A percentile compares a stretch with the other conserved stretches of the same genome.
These are phyloP conservation scores for Rhyacophila evoluta DNA, from an alignment of 2,888 invertebrate species.

Conservation along the genomic window DNA sequence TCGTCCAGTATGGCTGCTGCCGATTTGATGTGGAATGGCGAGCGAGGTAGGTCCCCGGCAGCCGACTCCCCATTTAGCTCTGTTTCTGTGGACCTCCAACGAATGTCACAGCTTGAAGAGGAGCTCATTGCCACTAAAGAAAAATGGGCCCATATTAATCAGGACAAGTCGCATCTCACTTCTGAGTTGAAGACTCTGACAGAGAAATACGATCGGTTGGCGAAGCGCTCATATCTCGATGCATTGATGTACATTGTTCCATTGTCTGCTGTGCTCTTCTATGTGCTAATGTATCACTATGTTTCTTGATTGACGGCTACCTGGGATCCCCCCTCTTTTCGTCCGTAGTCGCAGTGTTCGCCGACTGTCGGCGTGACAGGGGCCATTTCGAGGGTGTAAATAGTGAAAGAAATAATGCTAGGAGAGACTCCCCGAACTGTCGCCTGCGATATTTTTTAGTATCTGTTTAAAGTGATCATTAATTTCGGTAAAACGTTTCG, in stretches of 20 bases:
- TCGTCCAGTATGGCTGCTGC: conserved; percentile 48
- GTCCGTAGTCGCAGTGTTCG: conserved; percentile 60
- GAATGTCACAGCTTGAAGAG: conserved; percentile 76
- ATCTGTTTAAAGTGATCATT: not conserved
- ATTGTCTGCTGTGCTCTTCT: conserved; percentile 70
- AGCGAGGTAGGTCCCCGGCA: conserved; percentile 41
- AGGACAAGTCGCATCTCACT: conserved; percentile 73
- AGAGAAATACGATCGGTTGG: conserved; percentile 71
- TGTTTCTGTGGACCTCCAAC: conserved; percentile 59
- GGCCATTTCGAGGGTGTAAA: not conserved
- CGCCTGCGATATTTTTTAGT: not conserved
- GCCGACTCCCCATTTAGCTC: conserved; percentile 54
- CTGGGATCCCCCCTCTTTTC: conserved; percentile 69
- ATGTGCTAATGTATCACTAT: conserved; percentile 72
- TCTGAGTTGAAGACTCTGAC: conserved; percentile 73
- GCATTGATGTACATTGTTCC: conserved; percentile 72
- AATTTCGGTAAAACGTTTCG: not conserved
- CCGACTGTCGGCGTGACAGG: not conserved
- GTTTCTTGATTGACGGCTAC: conserved; percentile 75
- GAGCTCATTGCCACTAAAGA: conserved; percentile 81
- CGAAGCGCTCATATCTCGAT: conserved; percentile 72
- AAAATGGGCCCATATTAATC: conserved; percentile 75
- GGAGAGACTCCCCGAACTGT: not conserved
- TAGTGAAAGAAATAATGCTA: not conserved
- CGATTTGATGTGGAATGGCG: conserved; percentile 41